These are phyloP conservation scores for Microcebus griseorufus DNA, from an alignment of 2,113 vertebrate genomes.

Conservation along the genomic window DNA sequence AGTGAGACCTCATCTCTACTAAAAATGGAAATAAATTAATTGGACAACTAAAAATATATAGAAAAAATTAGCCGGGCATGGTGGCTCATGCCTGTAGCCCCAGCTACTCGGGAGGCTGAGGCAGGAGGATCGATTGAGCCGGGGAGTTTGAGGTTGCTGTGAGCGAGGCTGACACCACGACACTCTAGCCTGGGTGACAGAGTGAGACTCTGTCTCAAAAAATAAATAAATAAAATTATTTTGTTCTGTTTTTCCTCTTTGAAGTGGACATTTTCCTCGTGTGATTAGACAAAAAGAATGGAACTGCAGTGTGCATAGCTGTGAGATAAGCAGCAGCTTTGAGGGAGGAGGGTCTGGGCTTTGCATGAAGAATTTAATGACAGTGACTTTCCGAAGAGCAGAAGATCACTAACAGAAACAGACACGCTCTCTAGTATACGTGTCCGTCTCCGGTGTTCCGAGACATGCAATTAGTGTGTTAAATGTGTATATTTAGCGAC, in stretches of 20 bases:
- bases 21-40: no score
- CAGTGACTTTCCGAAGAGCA: neutral
- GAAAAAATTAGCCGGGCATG: no score
- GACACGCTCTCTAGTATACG: rapidly evolving
- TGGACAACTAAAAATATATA: no score
- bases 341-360: neutral
- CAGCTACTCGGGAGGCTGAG: no score
- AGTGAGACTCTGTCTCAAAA: no score
- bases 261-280: neutral
- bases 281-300: neutral
- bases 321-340: rapidly evolving
- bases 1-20: no score
- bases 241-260: neutral
- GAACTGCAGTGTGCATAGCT: neutral
- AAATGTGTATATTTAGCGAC: neutral
- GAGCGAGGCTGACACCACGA: no score
- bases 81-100: no score
- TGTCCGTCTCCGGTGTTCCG: neutral
- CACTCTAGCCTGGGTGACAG: no score
- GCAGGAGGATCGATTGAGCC: no score
- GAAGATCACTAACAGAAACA: rapidly evolving
- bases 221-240: no score
- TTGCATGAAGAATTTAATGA: neutral
- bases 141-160: no score
- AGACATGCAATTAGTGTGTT: rapidly evolving